Base-by-base conservation (phyloP, 2,888 invertebrate genomes). In the Amblyjoppa fuscipennis region DNA sequence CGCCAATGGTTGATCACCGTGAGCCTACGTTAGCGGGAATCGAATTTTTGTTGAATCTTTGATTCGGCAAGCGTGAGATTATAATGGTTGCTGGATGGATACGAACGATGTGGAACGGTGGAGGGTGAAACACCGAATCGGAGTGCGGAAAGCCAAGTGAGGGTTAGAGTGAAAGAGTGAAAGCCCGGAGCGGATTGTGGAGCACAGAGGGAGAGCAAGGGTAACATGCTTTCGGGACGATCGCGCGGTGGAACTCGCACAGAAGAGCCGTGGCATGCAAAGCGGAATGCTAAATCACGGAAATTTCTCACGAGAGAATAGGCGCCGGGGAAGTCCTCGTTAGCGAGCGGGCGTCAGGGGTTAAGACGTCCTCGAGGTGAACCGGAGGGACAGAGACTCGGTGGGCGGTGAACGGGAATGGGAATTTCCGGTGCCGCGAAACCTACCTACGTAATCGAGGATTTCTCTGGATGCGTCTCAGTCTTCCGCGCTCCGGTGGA, bases 241-340 rank as follows among this genome's bases (percentile, higher is more conserved):
- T 61, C 25, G 45, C 49, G 13, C 74, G 5, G 45, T 25, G 16
- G 20, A 70, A 11, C 49, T 49, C 41, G n/a, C 53, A 68, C 69
- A 25, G 59, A 61, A 20, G 28, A 25, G 49, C 34, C 56, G 77
- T 61, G 16, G 61, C 68, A 78, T 78, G 69, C 74, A 79, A 82
- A 79, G 75, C 56, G 82, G 75, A 78, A 85, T 85, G 69, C 82
- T 79, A 85, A 85, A 85, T 85, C 85, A 82, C 82, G 82, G 78
- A 85, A 82, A 85, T 85, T 82, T 85, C 85, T 82, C 85, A 82
- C 78, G 66, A 82, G 85, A 82, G 85, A 85, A 85, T 82, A 85
- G 85, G 66, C 66, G 79, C 75, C 66, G 49, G 64, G 85, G 20
- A 82, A 85, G 79, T 79, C 73, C 85, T 85, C 85, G 85, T 85